Percentiles rank a stretch among this genome's conserved stretches.
These are phyloP conservation scores for Hassar affinis DNA, from an alignment of 2,113 vertebrate species.

Conservation along the genomic window DNA sequence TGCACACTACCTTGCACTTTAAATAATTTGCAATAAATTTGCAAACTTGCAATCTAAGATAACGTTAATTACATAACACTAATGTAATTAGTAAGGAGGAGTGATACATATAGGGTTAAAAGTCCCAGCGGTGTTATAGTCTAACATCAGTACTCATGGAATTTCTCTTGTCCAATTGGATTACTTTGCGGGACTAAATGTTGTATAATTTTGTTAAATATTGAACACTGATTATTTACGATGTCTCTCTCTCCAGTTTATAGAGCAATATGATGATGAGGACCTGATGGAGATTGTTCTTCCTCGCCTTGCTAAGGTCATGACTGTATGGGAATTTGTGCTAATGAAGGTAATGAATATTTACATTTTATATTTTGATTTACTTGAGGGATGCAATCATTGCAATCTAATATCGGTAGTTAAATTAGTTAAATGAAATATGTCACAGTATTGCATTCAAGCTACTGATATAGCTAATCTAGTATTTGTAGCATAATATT, in stretches of 20 bases:
- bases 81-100: no score
- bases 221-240: not conserved
- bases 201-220: no score
- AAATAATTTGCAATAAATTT: no score
- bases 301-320: constrained; percentile 80
- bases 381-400: not conserved
- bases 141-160: no score
- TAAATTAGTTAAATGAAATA: not conserved
- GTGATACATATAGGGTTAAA: no score
- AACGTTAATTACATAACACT: no score
- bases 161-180: no score
- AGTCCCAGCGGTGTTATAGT: no score
- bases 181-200: no score
- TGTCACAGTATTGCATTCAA: not conserved
- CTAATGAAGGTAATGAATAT: constrained; percentile 80
- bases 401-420: not conserved
- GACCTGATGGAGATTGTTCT: constrained; percentile 87
- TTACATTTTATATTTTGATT: not conserved
- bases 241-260: constrained; percentile 67
- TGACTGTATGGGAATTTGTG: constrained; percentile 89
- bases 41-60: no score
- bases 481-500: not conserved
- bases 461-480: not conserved
- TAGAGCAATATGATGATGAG: constrained; percentile 83
- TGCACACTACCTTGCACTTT: no score